Base-by-base conservation (phyloP, 92 coral and sea anemone species). In the Porites cylindrica region DNA sequence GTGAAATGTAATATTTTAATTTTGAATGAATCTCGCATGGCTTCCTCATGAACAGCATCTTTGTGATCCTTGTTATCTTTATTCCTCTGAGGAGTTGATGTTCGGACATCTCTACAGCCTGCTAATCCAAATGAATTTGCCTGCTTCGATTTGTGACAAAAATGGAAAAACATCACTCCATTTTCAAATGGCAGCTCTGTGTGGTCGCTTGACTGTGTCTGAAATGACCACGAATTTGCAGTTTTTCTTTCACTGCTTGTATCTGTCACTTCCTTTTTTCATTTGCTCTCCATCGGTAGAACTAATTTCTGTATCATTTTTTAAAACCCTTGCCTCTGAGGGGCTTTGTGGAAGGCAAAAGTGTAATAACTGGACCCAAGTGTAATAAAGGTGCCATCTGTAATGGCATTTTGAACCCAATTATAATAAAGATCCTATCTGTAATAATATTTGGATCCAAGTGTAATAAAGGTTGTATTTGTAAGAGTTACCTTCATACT, bases 101-200 rank as follows among this genome's bases (percentile, higher is more conserved):
- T 76, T 76, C 19, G 66, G 50, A 75, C 19, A 75, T 75, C n/a
- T 75, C 29, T n/a, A 52, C 79, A 56, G 67, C 80, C 80, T 56
- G 66, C 66, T 76, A 17, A 51, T 76, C 19, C 91, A 88, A 88
- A 81, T 82, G 87, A 82, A 82, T 88, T 76, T 76, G 47, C 20
- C 65, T 74, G 17, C 78, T 74, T 50, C 14, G 12, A 74, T 74
- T 74, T 29, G 32, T 29, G 11, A 54, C 79, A 75, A 75, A 75
- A 75, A 75, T 54, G 61, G 51, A n/a, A 54, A 75, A 75, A 75
- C 51, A 53, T 54, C 24, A 47, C 51, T 54, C 79, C 79, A 75
- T 75, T 75, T 75, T 75, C 79, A 75, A 75, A 75, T 64, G 43
- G 50, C 50, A 54, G 54, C 80, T 43, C 10, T 76, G 80, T 53